Evolutionary conservation across 2,888 invertebrate genomes (phyloP).

Genomic region (Eristalis pertinax): DNA sequence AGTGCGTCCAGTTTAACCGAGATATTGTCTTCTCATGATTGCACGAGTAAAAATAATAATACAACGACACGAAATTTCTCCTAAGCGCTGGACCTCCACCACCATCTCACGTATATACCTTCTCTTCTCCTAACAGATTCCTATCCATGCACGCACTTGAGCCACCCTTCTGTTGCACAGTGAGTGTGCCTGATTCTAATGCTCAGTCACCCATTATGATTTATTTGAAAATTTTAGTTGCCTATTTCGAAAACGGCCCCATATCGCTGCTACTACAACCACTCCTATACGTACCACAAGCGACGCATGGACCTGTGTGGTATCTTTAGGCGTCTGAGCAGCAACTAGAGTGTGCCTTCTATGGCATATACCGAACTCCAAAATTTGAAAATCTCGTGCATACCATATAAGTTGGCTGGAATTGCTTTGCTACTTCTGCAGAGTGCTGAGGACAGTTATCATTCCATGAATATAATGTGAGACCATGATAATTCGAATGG

Average conservation of each 20-base stretch:
- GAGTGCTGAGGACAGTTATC: constrained; percentile 71
- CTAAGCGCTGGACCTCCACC: constrained; percentile 40
- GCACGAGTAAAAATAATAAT: constrained; percentile 71
- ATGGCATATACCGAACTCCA: constrained; percentile 55
- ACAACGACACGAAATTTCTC: constrained; percentile 71
- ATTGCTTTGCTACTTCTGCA: constrained; percentile 58
- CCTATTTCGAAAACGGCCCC: constrained; percentile 64
- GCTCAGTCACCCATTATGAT: constrained; percentile 72
- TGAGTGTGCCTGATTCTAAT: constrained; percentile 57
- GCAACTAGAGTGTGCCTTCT: constrained; percentile 34
- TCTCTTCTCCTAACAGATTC: constrained; percentile 19
- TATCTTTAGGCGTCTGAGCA: constrained; percentile 50
- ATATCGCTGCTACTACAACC: constrained; percentile 43
- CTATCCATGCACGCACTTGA: neutral
- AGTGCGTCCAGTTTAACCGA: constrained; percentile 65
- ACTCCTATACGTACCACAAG: neutral
- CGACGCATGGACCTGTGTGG: constrained; percentile 3
- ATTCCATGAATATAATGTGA: constrained; percentile 74
- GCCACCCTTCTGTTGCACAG: neutral
- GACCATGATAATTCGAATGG: constrained; percentile 79
- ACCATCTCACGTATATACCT: neutral
- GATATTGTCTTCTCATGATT: constrained; percentile 72
- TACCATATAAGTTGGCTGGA: constrained; percentile 68
- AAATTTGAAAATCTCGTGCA: constrained; percentile 73
- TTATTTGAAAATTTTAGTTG: constrained; percentile 72